Evolutionary conservation across 2,888 invertebrate species (phyloP), one percentile per base, ranked within the genome.

Genomic region (Sminthurides aquaticus): DNA sequence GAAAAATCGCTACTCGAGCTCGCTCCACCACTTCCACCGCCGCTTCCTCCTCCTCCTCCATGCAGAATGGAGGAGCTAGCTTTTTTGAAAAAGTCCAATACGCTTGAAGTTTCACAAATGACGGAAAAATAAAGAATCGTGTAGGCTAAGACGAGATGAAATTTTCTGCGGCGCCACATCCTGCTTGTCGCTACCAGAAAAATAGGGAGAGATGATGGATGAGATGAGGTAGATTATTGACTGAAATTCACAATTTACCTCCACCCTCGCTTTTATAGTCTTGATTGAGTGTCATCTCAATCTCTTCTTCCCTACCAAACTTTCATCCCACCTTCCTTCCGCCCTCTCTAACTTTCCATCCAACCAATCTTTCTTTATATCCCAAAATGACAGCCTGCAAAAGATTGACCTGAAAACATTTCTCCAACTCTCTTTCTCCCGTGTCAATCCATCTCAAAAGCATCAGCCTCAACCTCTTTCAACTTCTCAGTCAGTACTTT

Each of bases 1-100:
- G 43, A 34, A 34, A 34, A 34, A 34, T 34, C 43, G n/a, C n/a
- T n/a, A n/a, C n/a, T n/a, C n/a, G n/a, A n/a, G n/a, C n/a, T n/a
- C n/a, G n/a, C n/a, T n/a, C n/a, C n/a, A n/a, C 3, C 49, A 49
- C 3, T 43, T 43, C 43, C 43, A 52, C 5, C 22, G 15, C 55
- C 55, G 55, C 22, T 22, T n/a, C 52, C 25, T 20, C 55, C 55
- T 20, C 24, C 3, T 25, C 22, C 20, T 15, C 15, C 43, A 11
- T 5, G 43, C 43, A 34, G 15, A 34, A 34, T 34, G 43, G 15
- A 11, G 20, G 29, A n/a, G 1, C n/a, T 18, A 18, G 57, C 15
- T 29, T 57, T 28, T 64, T 58, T 64, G n/a, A 64, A 57, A n/a
- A 64, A 58, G 34, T 64, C 58, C 8, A 64, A 59, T 26, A 58